Evolutionary conservation across 1,140 invertebrate genomes (phyloP), one percentile per base, ranked within the genome.

Genomic region (Scaptomyza graminum): DNA sequence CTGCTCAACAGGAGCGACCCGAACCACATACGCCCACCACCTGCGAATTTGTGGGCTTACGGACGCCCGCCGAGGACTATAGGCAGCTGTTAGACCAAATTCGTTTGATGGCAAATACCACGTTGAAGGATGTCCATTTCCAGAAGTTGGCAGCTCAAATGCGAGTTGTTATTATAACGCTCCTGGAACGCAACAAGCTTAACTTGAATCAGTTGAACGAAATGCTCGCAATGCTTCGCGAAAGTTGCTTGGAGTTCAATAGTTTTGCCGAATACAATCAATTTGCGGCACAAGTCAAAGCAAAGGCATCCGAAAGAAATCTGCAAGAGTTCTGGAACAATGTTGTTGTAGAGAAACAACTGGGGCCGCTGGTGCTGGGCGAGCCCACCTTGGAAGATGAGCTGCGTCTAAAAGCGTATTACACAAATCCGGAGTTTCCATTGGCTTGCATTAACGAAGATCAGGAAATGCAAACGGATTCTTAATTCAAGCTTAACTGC

Each of bases 311-410:
- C 0, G 56, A 65, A 7, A 73, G 52, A 5, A 64, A 68, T 2
- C 56, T 73, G 5, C 47, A 51, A 5, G 64, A 72, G 0, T 90
- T 90, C 34, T 91, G 90, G 90, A 5, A 56, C 28, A 18, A 72
- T 1, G 51, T 91, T 5, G 52, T 91, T 15, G 66, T 80, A 2
- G 56, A 70, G n/a, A 73, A 80, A 4, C 62, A 88, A 39, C 63
- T 91, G 15, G 90, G 90, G 0, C 78, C 82, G 6, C 49, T 87
- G 31, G 59, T 90, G 1, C 9, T 88, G n/a, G 85, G 82, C n/a
- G 73, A 84, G 44, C 66, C 69, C 3, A 76, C 75, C 0, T 34
- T 79, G 6, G 83, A 90, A 8, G 83, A 90, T 46, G 76, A 90
- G 22, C 15, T 88, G n/a, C 46, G 68, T 0, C 18, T 89, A 0